These are phyloP conservation scores for Chinchilla lanigera DNA, from an alignment of 2,113 vertebrate species.

Conservation along the genomic window DNA sequence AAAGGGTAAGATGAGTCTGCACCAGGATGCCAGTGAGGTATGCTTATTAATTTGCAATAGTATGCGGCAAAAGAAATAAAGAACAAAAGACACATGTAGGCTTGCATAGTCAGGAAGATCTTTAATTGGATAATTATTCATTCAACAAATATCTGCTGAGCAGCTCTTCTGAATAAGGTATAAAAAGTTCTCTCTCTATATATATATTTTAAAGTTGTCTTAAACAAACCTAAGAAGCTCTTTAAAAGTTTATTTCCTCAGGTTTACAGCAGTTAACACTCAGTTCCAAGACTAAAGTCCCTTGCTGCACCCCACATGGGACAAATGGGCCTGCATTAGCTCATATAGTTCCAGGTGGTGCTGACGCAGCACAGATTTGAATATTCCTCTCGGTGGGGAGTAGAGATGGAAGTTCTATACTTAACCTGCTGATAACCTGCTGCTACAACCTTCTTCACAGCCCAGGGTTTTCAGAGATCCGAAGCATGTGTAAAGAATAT, in stretches of 20 bases:
- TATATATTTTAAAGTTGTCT: not conserved
- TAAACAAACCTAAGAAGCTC: not conserved
- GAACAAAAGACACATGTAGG: constrained; percentile 25
- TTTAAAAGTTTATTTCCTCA: constrained; percentile 20
- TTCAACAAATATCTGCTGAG: constrained; percentile 30
- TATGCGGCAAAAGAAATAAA: constrained; percentile 11
- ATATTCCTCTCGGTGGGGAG: constrained; percentile 69
- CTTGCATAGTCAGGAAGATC: not conserved
- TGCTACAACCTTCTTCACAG: constrained; percentile 39
- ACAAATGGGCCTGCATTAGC: constrained; percentile 33
- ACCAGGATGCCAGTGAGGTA: not conserved
- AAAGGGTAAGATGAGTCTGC: not conserved
- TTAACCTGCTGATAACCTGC: constrained; percentile 46
- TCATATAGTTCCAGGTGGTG: constrained; percentile 50
- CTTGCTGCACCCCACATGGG: not conserved
- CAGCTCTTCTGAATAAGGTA: constrained; percentile 26
- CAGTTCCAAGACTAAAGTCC: not conserved
- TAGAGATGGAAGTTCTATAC: constrained; percentile 54
- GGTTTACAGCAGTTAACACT: not conserved
- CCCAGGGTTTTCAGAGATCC: not conserved
- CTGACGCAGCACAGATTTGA: constrained; percentile 58
- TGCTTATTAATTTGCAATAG: not conserved
- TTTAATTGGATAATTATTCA: constrained; percentile 63
- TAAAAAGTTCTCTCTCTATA: not conserved
- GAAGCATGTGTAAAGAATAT: constrained; percentile 50